phyloP scores from a whole-genome alignment of 2,888 invertebrate species.

The Drosophila nigricruria region DNA sequence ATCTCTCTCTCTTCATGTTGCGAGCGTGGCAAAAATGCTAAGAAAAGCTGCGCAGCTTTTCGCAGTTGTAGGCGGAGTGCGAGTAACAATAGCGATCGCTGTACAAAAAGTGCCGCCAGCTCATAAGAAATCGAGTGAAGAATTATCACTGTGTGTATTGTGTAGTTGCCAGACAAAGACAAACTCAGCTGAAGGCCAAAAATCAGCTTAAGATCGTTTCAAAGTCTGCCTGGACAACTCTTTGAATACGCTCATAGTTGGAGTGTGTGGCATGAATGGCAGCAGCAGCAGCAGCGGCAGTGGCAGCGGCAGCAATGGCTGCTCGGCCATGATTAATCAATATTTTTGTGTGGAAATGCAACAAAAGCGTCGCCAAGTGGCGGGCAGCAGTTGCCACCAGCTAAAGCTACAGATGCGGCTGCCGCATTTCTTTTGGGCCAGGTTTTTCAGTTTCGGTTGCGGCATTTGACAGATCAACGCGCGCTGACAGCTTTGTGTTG shows the following conservation, averaged over 20 bases:
- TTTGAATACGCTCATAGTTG: slow-evolving; percentile 34
- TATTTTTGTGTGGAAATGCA: slow-evolving; percentile 77
- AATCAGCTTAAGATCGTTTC: slow-evolving; percentile 74
- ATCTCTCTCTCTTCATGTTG: neutral
- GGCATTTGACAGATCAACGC: slow-evolving; percentile 79
- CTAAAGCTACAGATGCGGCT: slow-evolving; percentile 47
- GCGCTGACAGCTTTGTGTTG: slow-evolving; percentile 77
- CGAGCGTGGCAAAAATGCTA: slow-evolving; percentile 38
- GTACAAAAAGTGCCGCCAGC: slow-evolving; percentile 52
- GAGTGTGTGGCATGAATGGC: slow-evolving; percentile 27
- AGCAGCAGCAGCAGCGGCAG: slow-evolving; percentile 41
- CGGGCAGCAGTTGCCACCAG: slow-evolving; percentile 31
- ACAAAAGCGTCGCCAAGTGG: slow-evolving; percentile 74
- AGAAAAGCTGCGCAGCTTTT: slow-evolving; percentile 40
- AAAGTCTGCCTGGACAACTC: slow-evolving; percentile 60
- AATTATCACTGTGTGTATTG: slow-evolving; percentile 48
- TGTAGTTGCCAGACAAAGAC: slow-evolving; percentile 47
- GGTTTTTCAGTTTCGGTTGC: slow-evolving; percentile 59
- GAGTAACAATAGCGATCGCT: slow-evolving; percentile 42
- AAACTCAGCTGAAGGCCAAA: slow-evolving; percentile 64
- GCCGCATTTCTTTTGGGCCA: slow-evolving; percentile 63
- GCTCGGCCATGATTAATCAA: slow-evolving; percentile 77
- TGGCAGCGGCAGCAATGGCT: slow-evolving; percentile 50
- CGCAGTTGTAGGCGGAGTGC: slow-evolving; percentile 14
- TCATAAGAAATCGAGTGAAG: slow-evolving; percentile 47